These are phyloP conservation scores for Procambarus virginalis DNA, from an alignment of 1,140 invertebrate species.

Conservation along the genomic window DNA sequence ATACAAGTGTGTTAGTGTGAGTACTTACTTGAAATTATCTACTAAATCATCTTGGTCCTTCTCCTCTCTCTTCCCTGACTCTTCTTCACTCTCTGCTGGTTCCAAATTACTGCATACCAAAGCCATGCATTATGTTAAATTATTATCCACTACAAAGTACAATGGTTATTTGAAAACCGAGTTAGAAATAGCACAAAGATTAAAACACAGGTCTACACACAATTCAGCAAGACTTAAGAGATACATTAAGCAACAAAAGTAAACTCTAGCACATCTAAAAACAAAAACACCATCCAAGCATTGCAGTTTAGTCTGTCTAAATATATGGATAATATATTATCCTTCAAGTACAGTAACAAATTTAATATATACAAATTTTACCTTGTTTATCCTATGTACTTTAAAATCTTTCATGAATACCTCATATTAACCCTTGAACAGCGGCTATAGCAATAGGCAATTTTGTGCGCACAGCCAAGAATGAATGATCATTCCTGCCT, in stretches of 20 bases:
- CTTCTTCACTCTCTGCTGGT: conserved; percentile 24
- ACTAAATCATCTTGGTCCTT: conserved; percentile 36
- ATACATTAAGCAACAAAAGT: neutral
- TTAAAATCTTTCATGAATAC: too few relatives aligned
- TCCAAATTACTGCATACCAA: conserved; percentile 49
- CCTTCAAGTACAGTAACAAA: too few relatives aligned
- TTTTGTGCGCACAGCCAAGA: too few relatives aligned
- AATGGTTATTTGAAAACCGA: neutral
- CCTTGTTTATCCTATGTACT: too few relatives aligned
- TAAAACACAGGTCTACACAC: neutral
- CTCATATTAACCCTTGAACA: too few relatives aligned
- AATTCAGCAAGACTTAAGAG: neutral
- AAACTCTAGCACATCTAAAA: neutral
- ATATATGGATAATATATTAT: too few relatives aligned
- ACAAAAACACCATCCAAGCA: neutral
- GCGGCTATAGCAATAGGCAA: too few relatives aligned
- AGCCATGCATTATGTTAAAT: conserved; percentile 40
- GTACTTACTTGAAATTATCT: conserved; percentile 57
- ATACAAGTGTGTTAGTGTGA: neutral
- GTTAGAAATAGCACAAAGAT: neutral
- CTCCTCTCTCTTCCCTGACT: neutral
- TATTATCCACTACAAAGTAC: neutral
- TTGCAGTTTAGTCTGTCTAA: too few relatives aligned
- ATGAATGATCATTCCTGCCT: too few relatives aligned
- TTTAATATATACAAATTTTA: too few relatives aligned